phyloP scores from a whole-genome alignment of 23 tunicate species.

The Halocynthia aurantium region DNA sequence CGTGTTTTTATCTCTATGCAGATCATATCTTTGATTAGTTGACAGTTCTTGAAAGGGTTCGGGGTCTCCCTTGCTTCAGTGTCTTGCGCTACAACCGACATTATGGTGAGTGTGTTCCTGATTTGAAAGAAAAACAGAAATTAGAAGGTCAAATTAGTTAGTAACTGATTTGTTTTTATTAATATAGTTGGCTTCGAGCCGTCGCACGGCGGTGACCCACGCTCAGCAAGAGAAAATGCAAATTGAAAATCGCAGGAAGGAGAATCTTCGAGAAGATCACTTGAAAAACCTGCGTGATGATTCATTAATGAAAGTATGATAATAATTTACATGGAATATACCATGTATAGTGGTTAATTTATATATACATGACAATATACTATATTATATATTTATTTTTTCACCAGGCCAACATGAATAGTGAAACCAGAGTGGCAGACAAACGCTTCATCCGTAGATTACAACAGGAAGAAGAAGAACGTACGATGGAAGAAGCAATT shows the following conservation, averaged over 20 bases:
- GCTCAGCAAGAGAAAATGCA: slow-evolving; percentile 76
- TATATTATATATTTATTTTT: neutral
- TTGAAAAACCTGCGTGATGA: slow-evolving; percentile 44
- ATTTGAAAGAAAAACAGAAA: too few species aligned
- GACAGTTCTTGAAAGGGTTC: too few species aligned
- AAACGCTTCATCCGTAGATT: slow-evolving; percentile 61
- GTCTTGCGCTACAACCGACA: too few species aligned
- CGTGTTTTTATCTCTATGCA: too few species aligned
- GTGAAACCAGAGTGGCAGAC: slow-evolving; percentile 79
- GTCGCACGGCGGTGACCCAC: slow-evolving; percentile 71
- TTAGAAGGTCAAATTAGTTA: neutral
- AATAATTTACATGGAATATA: neutral
- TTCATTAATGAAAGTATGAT: slow-evolving; percentile 32
- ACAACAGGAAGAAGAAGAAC: slow-evolving; percentile 75
- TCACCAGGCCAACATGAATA: slow-evolving; percentile 42
- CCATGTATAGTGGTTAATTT: neutral
- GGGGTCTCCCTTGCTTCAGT: too few species aligned
- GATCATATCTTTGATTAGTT: too few species aligned
- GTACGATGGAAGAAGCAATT: slow-evolving; percentile 81
- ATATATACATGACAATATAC: neutral
- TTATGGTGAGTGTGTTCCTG: too few species aligned
- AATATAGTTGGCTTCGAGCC: slow-evolving; percentile 65
- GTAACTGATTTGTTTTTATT: neutral
- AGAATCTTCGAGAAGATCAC: slow-evolving; percentile 58
- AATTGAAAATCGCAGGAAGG: slow-evolving; percentile 68